Evolutionary conservation across 1,140 invertebrate genomes (phyloP).

Genomic region (Drosophila ficusphila): DNA sequence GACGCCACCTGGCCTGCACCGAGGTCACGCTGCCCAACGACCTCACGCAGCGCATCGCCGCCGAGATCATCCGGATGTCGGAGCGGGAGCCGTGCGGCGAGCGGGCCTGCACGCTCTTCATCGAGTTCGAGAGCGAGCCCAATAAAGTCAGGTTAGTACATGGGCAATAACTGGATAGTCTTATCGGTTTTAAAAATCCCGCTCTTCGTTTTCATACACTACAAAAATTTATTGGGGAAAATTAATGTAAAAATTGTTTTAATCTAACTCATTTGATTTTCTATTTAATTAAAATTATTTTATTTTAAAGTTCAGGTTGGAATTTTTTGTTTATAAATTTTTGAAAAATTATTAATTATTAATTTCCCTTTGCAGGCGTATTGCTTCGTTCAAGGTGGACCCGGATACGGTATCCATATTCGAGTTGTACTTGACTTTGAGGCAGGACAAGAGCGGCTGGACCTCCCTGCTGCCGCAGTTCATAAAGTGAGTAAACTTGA

Average conservation of each 20-base stretch:
- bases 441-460: slow-evolving; percentile 92
- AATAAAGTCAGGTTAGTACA: slow-evolving; percentile 86
- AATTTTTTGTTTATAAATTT: too few species aligned
- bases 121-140: slow-evolving; percentile 89
- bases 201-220: too few species aligned
- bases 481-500: slow-evolving; percentile 89
- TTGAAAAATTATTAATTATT: background rate
- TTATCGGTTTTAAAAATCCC: too few species aligned
- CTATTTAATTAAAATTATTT: too few species aligned
- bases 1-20: slow-evolving; percentile 90
- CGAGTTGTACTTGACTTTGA: slow-evolving; percentile 92
- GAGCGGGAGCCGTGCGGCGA: slow-evolving; percentile 94
- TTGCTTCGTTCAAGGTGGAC: slow-evolving; percentile 91
- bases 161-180: too few species aligned
- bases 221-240: too few species aligned
- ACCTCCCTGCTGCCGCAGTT: slow-evolving; percentile 92
- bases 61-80: slow-evolving; percentile 91
- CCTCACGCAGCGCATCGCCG: slow-evolving; percentile 89
- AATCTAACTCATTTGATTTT: too few species aligned
- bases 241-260: too few species aligned
- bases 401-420: slow-evolving; percentile 93
- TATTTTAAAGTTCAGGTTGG: too few species aligned
- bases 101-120: slow-evolving; percentile 90
- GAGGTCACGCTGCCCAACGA: slow-evolving; percentile 92
- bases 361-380: slow-evolving; percentile 57